Base-by-base conservation (phyloP, 2,888 invertebrate species). In the Alentia gelatinosa region DNA sequence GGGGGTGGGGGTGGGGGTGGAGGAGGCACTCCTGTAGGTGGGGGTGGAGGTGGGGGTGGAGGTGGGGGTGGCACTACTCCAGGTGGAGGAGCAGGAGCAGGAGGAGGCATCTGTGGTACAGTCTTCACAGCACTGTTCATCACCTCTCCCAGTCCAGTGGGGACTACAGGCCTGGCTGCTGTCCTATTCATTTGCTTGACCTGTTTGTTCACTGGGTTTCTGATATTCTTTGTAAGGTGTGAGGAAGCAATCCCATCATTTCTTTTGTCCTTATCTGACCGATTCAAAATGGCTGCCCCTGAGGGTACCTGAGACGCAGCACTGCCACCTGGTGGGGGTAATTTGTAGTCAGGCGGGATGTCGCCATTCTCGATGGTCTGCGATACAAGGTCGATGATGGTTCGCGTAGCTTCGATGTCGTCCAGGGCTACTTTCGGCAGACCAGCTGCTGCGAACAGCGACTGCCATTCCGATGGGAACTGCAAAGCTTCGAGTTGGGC, bases 381-480 rank as follows among this genome's bases (percentile, higher is more conserved):
- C 12, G 93, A 93, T 56, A 95, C 94, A 19, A 95, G 92, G 39
- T 93, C 93, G 23, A 95, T 94, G 79, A 95, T 94, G 42, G 94
- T 94, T 9, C 95, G 93, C 7, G 95, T 94, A 19, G 95, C 94
- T 42, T 94, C 92, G 30, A 94, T 91, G 91, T 95, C 93, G 37
- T 95, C 94, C 23, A 95, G 93, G 9, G 94, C 94, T 33, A 93
- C 93, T n/a, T 92, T 88, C 5, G 95, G 94, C 9, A 95, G 93
- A 33, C 94, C 94, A 5, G 95, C 94, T 75, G 93, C 93, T 56
- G 93, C 91, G 90, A 95, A 94, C 33, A 95, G 91, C 12, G 93
- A 93, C 91, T 94, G 92, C 95, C 95, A 95, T 37, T 94, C 94
- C 19, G 94, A 92, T 19, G 95, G 94, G 83, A 94, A 94, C 0